These are phyloP conservation scores for Drosophila atroscutellata DNA, from an alignment of 2,888 invertebrate genomes.

Conservation along the genomic window DNA sequence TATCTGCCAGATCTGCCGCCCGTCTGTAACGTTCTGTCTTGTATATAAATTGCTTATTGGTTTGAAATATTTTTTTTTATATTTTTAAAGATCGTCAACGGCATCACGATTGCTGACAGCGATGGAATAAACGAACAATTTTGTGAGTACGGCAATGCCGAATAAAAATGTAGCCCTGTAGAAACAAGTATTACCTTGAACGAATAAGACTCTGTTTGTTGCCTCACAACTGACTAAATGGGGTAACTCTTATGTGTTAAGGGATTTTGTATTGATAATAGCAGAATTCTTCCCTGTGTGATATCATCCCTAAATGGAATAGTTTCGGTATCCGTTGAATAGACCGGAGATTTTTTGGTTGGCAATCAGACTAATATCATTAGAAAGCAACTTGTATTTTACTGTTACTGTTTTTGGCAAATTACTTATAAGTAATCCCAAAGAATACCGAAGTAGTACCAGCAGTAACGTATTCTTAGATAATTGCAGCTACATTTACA, in stretches of 20 bases:
- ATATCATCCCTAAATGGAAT: not conserved
- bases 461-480: not conserved
- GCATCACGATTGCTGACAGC: not conserved
- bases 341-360: not conserved
- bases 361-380: not conserved
- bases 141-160: not conserved
- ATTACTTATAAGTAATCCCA: not conserved
- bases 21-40: too few relatives aligned
- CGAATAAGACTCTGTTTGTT: not conserved
- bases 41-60: not conserved
- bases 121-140: not conserved
- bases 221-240: not conserved
- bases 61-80: not conserved
- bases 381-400: not conserved
- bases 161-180: not conserved
- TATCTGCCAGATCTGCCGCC: not conserved
- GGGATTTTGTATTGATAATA: not conserved
- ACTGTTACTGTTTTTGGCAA: not conserved
- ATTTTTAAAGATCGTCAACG: too few relatives aligned
- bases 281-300: not conserved
- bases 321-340: not conserved
- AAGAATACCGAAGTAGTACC: not conserved
- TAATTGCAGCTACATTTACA: constrained; percentile 15
- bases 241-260: not conserved
- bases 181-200: not conserved